Base-by-base conservation (phyloP, 2,797 vertebrate genomes). In the Eleutherodactylus coqui region DNA sequence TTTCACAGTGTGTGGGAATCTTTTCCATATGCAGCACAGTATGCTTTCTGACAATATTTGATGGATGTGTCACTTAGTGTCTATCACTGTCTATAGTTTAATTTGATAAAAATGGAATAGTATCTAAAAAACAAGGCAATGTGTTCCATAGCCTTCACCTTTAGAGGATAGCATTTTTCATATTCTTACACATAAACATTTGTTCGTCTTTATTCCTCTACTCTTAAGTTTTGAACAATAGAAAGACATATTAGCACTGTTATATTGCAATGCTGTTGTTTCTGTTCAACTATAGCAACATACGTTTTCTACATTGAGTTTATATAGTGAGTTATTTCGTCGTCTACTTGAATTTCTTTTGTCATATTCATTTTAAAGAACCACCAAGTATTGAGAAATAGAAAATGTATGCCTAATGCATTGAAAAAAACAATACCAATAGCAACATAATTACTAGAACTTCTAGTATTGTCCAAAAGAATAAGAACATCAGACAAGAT, bases 1-100 rank as follows among this genome's bases (percentile, higher is more conserved):
- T 72, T 43, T 72, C 69, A n/a, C 69, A 72, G 69, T 72, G 69
- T 72, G 69, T 72, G 69, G 69, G 69, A 13, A n/a, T n/a, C 69
- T 72, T n/a, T 43, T 72, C 69, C 69, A 72, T 43, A 72, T 43
- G 69, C 69, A 72, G 69, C 21, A 6, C 69, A 43, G 38, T 72
- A 72, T 72, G 69, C 38, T 43, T 43, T 72, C 38, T 43, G 67
- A 70, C 67, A 70, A 38, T 72, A 72, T n/a, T 72, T 43, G 69
- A 72, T 72, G 69, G 24, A 72, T 43, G n/a, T 43, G 38, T 72
- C 69, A 72, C 69, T 72, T 72, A 72, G 69, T 72, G 69, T 72
- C 69, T 43, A 72, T 72, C 69, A 72, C 38, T 72, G 69, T 72
- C 38, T 14, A 13, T 43, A 72, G 69, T 72, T 43, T 72, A 72